Conservation (phyloP, 2,113 vertebrate genomes). For the Corynorhinus townsendii region DNA sequence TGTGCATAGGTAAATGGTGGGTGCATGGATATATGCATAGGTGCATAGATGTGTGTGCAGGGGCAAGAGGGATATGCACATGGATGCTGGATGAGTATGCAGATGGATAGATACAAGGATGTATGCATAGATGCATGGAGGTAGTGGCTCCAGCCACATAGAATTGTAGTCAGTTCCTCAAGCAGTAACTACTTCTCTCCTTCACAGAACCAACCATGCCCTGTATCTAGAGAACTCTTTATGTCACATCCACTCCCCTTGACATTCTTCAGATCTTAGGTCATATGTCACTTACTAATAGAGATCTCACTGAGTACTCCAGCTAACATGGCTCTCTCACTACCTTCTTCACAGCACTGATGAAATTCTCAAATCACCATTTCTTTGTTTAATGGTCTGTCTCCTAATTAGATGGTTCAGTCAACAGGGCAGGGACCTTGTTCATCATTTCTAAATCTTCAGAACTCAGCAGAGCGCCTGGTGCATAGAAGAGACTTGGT, state of each 20-base stretch:
- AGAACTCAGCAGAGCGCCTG: not conserved
- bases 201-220: not conserved
- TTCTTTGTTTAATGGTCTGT: not conserved
- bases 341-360: not conserved
- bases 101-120: not conserved
- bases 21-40: no score
- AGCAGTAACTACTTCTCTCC: not conserved
- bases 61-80: rapidly evolving
- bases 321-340: not conserved
- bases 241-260: no score
- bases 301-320: not conserved
- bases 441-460: not conserved
- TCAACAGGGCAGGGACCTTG: not conserved
- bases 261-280: not conserved
- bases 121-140: not conserved
- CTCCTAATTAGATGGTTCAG: not conserved
- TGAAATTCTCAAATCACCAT: not conserved
- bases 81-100: not conserved
- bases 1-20: rapidly evolving
- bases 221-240: not conserved
- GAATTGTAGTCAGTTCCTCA: not conserved
- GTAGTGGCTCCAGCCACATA: not conserved
- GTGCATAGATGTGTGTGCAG: no score
- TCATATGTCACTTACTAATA: not conserved
- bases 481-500: not conserved